Percentiles rank a stretch among this genome's conserved stretches.
Conservation (phyloP, 1,140 invertebrate genomes). For the Streblospio benedicti region DNA sequence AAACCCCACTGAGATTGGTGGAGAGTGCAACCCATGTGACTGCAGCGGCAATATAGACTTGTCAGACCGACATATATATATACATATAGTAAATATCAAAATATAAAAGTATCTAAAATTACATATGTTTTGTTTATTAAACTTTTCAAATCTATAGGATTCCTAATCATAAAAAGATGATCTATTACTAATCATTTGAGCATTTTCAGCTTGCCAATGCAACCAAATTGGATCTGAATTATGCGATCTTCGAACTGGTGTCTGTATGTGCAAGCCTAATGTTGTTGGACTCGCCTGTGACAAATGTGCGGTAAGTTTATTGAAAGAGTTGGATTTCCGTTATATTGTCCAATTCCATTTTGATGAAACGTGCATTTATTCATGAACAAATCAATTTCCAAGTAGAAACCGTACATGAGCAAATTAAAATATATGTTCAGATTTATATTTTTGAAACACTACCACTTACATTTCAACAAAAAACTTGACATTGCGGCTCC, state of each 20-base stretch:
- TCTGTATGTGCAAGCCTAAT: conserved; percentile 77
- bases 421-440: background rate
- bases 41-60: conserved; percentile 88
- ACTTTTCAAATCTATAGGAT: no score
- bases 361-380: background rate
- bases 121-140: no score
- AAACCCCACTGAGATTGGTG: conserved; percentile 49
- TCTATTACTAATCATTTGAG: background rate
- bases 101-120: no score
- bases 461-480: no score
- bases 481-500: no score
- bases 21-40: conserved; percentile 76
- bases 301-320: conserved; percentile 60
- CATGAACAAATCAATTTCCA: no score
- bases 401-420: no score
- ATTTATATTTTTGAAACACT: no score
- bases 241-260: conserved; percentile 59
- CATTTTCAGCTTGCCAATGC: conserved; percentile 50
- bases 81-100: no score
- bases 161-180: no score
- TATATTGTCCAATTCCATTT: no score
- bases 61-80: conserved; percentile 58
- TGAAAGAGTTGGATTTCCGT: no score
- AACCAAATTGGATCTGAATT: conserved; percentile 52
- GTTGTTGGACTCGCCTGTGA: conserved; percentile 84